Percentiles rank a stretch among this genome's conserved stretches.
Evolutionary conservation across 2,113 vertebrate species (phyloP).

Genomic region (Mandrillus leucophaeus): DNA sequence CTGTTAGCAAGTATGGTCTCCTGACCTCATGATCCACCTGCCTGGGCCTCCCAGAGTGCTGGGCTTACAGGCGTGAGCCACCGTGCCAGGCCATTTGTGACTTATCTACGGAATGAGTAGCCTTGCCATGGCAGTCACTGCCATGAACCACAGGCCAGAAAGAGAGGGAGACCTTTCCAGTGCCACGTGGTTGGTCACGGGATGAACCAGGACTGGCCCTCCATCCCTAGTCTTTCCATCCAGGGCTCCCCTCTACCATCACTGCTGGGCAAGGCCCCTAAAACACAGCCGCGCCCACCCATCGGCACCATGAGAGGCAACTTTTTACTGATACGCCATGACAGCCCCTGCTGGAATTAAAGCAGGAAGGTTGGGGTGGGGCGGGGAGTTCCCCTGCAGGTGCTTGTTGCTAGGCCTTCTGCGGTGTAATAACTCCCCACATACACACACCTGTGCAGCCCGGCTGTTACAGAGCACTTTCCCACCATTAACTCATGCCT

Average conservation of each 20-base stretch:
- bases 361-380: neutral
- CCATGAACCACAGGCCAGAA: neutral
- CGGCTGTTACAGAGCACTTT: neutral
- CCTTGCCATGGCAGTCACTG: no score
- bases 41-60: no score
- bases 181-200: neutral
- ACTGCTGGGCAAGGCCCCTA: neutral
- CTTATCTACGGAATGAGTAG: neutral
- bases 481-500: neutral
- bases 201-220: neutral
- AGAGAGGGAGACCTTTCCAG: neutral
- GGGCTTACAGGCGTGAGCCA: no score
- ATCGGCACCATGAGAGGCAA: rapidly evolving
- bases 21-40: no score
- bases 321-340: neutral
- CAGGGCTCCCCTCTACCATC: neutral
- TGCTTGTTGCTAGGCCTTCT: rapidly evolving
- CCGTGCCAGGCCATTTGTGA: no score
- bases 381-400: neutral
- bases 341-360: neutral
- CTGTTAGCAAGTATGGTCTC: no score
- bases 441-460: no score
- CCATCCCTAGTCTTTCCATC: neutral
- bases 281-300: neutral
- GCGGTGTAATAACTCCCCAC: neutral